A percentile compares a stretch with the other conserved stretches of the same genome.
Conservation (phyloP, 37 sponge, comb jelly and placozoan genomes). For the Halichondria panicea region DNA sequence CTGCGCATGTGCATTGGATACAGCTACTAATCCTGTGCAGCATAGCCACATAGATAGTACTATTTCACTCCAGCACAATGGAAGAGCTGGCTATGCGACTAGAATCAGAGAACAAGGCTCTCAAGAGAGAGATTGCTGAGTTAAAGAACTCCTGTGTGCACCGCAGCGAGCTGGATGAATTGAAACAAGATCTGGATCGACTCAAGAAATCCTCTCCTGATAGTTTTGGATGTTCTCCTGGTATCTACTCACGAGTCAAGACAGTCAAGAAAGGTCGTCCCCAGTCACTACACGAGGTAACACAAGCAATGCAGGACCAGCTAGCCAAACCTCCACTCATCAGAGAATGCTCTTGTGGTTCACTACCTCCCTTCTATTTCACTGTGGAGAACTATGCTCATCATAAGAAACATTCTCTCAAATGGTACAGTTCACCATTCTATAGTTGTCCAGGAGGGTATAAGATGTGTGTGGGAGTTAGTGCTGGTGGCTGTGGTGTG, state of each 20-base stretch:
- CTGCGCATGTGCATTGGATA: neutral
- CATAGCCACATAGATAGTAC: neutral
- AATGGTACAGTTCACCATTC: conserved; percentile 33
- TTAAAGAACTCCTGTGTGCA: conserved; percentile 25
- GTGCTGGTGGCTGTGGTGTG: conserved; percentile 12
- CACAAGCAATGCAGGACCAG: conserved; percentile 4
- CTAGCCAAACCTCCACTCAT: neutral
- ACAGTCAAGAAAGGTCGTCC: conserved; percentile 8
- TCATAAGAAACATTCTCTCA: conserved; percentile 14
- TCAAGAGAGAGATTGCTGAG: conserved; percentile 14
- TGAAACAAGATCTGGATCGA: conserved; percentile 21
- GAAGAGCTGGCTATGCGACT: neutral
- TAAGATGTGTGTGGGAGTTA: conserved; percentile 33
- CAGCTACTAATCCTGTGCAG: neutral
- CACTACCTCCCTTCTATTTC: conserved; percentile 25
- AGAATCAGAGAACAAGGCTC: conserved; percentile 3
- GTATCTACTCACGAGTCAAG: conserved; percentile 29
- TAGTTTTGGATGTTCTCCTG: neutral
- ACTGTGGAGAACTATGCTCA: conserved; percentile 28
- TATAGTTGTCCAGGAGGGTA: conserved; percentile 35
- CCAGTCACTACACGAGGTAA: conserved; percentile 17
- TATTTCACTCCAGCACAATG: neutral
- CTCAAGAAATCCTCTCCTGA: conserved; percentile 27
- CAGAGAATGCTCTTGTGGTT: neutral
- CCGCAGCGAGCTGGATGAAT: conserved; percentile 16